Evolutionary conservation across 2,888 invertebrate genomes (phyloP).

Genomic region (Cyaniris semiargus): DNA sequence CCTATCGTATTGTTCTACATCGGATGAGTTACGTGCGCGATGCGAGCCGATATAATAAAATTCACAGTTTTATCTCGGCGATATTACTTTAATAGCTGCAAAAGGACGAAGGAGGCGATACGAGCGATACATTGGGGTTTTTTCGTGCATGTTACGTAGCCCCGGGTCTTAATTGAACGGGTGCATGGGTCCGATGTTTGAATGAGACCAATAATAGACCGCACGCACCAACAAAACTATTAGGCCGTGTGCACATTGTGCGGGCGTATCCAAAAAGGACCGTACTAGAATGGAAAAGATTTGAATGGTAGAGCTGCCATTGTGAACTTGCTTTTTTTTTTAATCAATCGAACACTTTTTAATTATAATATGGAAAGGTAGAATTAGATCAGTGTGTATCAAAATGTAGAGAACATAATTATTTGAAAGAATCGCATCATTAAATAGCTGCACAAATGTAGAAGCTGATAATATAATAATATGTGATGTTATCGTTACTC

Average conservation of each 20-base stretch:
- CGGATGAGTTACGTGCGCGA: slow-evolving; percentile 67
- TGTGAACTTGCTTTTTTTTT: neutral
- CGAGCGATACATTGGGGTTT: slow-evolving; percentile 59
- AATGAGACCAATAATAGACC: slow-evolving; percentile 66
- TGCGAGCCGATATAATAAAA: slow-evolving; percentile 67
- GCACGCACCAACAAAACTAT: slow-evolving; percentile 53
- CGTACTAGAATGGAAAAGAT: neutral
- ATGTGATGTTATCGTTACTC: neutral
- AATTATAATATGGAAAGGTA: too few relatives aligned
- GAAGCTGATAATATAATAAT: too few relatives aligned
- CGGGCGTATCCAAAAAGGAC: neutral
- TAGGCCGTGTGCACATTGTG: slow-evolving; percentile 33
- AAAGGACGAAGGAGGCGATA: slow-evolving; percentile 58
- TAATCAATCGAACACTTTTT: neutral
- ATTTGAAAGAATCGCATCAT: too few relatives aligned
- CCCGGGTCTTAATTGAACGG: slow-evolving; percentile 68
- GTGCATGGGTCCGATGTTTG: slow-evolving; percentile 70
- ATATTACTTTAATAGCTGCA: slow-evolving; percentile 73
- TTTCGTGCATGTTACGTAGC: slow-evolving; percentile 62
- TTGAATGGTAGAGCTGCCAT: neutral
- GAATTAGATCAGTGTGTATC: neutral
- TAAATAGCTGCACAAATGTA: too few relatives aligned
- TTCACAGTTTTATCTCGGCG: slow-evolving; percentile 62
- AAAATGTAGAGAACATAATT: neutral
- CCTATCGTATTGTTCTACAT: slow-evolving; percentile 73